Percentiles rank a stretch among this genome's conserved stretches.
These are phyloP conservation scores for Cherax destructor DNA, from an alignment of 1,140 invertebrate species.

Conservation along the genomic window DNA sequence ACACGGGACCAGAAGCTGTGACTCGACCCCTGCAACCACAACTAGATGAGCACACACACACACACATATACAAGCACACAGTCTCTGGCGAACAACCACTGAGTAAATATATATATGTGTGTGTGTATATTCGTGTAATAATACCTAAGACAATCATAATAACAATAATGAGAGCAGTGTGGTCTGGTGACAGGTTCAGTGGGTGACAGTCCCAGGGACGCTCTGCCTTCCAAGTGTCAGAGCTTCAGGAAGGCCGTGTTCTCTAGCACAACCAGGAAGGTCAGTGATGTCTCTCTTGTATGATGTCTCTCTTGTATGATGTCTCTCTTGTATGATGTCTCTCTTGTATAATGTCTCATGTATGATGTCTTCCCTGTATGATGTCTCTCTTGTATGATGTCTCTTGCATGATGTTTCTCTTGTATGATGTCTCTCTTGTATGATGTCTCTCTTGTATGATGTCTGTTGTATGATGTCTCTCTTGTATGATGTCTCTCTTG, in stretches of 20 bases:
- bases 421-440: background rate
- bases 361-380: background rate
- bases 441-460: background rate
- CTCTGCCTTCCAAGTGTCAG: constrained; percentile 12
- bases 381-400: background rate
- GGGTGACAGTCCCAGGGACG: constrained; percentile 28
- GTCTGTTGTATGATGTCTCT: background rate
- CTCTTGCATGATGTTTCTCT: background rate
- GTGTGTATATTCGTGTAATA: too few species aligned
- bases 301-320: background rate
- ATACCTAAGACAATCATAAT: too few species aligned
- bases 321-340: background rate
- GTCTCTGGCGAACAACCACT: too few species aligned
- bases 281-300: constrained; percentile 72
- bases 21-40: too few species aligned
- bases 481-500: background rate
- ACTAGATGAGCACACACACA: too few species aligned
- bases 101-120: too few species aligned
- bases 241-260: constrained; percentile 82
- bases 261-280: constrained; percentile 84
- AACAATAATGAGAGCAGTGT: too few species aligned
- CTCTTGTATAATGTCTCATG: background rate
- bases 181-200: background rate
- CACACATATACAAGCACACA: too few species aligned
- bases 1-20: too few species aligned